phyloP scores from a whole-genome alignment of 1,140 invertebrate species.

The Drosophila ficusphila region DNA sequence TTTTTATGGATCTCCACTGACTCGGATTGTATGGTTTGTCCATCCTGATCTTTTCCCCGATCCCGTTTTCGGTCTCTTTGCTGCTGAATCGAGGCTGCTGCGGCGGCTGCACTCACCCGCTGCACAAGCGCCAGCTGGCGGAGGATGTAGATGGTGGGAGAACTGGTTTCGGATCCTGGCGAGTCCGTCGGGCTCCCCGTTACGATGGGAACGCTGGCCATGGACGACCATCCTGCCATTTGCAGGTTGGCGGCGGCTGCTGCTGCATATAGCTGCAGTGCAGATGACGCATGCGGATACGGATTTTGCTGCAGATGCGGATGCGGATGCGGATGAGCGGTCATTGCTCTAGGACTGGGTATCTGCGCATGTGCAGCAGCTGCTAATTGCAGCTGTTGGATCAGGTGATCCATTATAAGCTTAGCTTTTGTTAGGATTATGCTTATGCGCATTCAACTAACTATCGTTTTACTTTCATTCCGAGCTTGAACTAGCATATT shows the following conservation, averaged over 20 bases:
- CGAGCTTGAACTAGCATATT: no score
- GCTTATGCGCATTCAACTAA: no score
- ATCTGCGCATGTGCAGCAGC: slow-evolving; percentile 59
- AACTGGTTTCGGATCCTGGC: background rate
- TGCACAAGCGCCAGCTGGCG: slow-evolving; percentile 72
- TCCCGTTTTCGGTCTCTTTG: background rate
- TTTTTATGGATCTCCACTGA: background rate
- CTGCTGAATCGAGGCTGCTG: slow-evolving; percentile 28
- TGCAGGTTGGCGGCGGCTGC: slow-evolving; percentile 54
- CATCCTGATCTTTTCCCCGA: background rate
- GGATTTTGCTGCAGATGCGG: slow-evolving; percentile 10
- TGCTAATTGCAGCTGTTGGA: slow-evolving; percentile 67
- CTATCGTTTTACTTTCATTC: background rate
- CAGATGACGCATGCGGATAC: slow-evolving; percentile 24
- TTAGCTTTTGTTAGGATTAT: background rate
- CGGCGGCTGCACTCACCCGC: slow-evolving; percentile 50
- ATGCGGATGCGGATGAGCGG: background rate
- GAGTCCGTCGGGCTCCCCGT: background rate
- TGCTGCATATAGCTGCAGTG: slow-evolving; percentile 62
- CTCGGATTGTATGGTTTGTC: background rate
- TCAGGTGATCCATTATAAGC: slow-evolving; percentile 59
- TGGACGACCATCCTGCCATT: slow-evolving; percentile 55
- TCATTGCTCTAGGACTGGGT: background rate
- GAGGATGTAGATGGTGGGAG: slow-evolving; percentile 56
- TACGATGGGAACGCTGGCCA: slow-evolving; percentile 12